Percentiles rank a stretch among this genome's conserved stretches.
Evolutionary conservation across 1,140 invertebrate species (phyloP).

Genomic region (Sinella curviseta): DNA sequence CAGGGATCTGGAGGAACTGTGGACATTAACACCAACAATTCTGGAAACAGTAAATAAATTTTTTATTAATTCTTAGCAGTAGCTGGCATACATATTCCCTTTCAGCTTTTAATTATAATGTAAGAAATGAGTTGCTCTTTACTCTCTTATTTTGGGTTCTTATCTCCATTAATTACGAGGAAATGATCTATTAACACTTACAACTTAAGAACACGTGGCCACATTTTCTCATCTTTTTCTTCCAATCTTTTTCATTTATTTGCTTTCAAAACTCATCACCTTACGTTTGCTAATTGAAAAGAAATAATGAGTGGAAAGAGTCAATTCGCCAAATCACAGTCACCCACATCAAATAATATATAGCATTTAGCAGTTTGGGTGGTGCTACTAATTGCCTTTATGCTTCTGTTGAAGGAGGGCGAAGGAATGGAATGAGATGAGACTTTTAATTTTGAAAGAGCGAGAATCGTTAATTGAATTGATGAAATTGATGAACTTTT

Average conservation of each 20-base stretch:
- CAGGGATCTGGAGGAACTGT: conserved; percentile 4
- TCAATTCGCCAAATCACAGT: too few species aligned
- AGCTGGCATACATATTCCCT: too few species aligned
- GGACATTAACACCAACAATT: background rate
- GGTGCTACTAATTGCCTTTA: too few species aligned
- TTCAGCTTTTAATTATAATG: too few species aligned
- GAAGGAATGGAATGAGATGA: background rate
- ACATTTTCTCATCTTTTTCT: background rate
- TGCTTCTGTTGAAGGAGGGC: too few species aligned
- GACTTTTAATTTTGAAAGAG: background rate
- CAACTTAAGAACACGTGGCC: too few species aligned
- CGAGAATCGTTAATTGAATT: background rate
- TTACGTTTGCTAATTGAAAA: background rate
- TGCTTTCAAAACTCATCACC: background rate
- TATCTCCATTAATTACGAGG: background rate
- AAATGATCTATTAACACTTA: background rate
- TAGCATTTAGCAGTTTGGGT: too few species aligned
- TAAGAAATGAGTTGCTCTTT: background rate
- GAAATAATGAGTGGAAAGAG: too few species aligned
- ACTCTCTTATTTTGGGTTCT: background rate
- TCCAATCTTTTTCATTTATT: background rate
- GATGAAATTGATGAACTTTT: background rate
- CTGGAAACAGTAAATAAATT: too few species aligned
- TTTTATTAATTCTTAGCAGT: too few species aligned
- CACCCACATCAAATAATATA: too few species aligned